These are phyloP conservation scores for Copsychus sechellarum DNA, from an alignment of 2,113 vertebrate genomes.

Conservation along the genomic window DNA sequence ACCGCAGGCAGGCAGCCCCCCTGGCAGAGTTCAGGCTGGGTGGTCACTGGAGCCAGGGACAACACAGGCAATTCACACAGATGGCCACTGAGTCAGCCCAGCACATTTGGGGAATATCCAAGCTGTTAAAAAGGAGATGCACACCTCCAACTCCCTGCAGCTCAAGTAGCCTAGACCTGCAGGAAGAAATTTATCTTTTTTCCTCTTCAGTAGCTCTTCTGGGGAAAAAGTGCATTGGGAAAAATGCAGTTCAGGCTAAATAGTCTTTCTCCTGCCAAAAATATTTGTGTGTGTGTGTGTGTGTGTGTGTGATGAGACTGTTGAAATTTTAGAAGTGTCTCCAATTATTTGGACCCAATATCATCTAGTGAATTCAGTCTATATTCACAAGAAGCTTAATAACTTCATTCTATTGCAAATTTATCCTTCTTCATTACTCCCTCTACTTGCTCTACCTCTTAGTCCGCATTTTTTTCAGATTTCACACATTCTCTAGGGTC, in stretches of 20 bases:
- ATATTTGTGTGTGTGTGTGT: no score
- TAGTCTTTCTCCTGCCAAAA: not conserved
- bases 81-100: constrained; percentile 1
- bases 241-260: not conserved
- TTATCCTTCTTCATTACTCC: not conserved
- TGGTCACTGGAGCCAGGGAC: constrained; percentile 27
- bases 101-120: not conserved
- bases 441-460: not conserved
- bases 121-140: not conserved
- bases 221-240: not conserved
- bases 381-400: not conserved
- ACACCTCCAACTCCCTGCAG: not conserved
- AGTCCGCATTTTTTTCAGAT: not conserved
- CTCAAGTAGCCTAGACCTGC: not conserved
- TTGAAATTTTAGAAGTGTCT: not conserved
- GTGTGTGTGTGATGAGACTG: not conserved
- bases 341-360: not conserved
- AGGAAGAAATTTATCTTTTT: not conserved
- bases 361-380: not conserved
- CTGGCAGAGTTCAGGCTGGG: constrained; percentile 34
- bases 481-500: not conserved
- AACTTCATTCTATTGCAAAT: not conserved
- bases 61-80: constrained; percentile 41
- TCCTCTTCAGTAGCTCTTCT: not conserved
- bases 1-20: not conserved